Evolutionary conservation across 30 jellyfish, hydroid and myxozoan genomes (phyloP), one percentile per base, ranked within the genome.

Genomic region (Aurelia coerulea): DNA sequence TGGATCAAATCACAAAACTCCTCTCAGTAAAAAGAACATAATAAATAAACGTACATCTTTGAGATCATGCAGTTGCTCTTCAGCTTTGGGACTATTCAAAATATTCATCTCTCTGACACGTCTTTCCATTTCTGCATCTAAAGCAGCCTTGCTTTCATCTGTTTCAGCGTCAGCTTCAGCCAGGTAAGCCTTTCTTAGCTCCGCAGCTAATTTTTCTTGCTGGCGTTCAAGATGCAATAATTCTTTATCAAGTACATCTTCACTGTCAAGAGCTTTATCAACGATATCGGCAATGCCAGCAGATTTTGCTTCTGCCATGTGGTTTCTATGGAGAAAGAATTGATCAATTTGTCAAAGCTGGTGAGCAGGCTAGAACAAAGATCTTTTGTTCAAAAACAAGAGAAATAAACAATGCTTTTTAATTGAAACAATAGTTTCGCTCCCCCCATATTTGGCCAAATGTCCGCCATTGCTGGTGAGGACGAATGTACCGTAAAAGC

Each of bases 201-300:
- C 99, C 18, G 90, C 93, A 13, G 82, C 54, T 74, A 95, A 79
- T 67, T 86, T 86, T 76, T 95, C 97, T 86, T 95, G 99, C 72
- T 95, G 90, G 69, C 83, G 85, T 59, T 90, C 85, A 13, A 95
- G 88, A 66, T 85, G 33, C 46, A 84, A 78, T 53, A 95, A 68
- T 19, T 90, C 97, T 46, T 54, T 81, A 16, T 89, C 97, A 10
- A 89, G 90, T 32, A 89, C 92, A 11, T 85, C 90, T 56, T 89
- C 97, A 76, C 88, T 86, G 29, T 97, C 97, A 37, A 90, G 50
- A 3, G 78, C 91, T 7, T 65, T 67, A 64, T 86, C 95, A 51
- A 90, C 75, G 0, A 82, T 78, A 62, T 86, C 92, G 1, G 93
- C 96, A 6, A 88, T 97, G 62, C 97, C 97, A 5, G 97, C 92